These are phyloP conservation scores for Limnephilus marmoratus DNA, from an alignment of 2,888 invertebrate species.

Conservation along the genomic window DNA sequence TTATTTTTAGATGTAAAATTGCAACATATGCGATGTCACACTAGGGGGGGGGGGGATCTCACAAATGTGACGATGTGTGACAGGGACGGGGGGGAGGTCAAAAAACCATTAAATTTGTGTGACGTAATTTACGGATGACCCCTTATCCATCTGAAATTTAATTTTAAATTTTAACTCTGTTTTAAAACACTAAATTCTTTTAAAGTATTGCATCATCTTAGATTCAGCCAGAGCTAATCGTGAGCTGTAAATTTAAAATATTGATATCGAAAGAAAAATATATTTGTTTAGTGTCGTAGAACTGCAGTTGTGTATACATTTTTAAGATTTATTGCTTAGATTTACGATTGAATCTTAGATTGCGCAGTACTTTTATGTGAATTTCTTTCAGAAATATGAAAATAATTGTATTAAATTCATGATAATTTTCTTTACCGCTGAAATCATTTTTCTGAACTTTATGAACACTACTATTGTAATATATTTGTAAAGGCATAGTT, in stretches of 20 bases:
- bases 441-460: background rate
- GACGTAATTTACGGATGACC: too few relatives aligned
- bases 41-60: too few relatives aligned
- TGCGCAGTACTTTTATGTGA: background rate
- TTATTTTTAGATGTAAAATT: too few relatives aligned
- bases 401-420: background rate
- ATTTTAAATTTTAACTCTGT: too few relatives aligned
- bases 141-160: background rate
- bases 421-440: background rate
- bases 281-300: background rate
- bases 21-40: too few relatives aligned
- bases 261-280: background rate
- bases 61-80: too few relatives aligned
- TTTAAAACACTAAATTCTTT: background rate
- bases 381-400: background rate
- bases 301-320: too few relatives aligned
- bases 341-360: background rate
- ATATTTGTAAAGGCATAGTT: background rate
- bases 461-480: background rate
- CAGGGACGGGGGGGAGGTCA: too few relatives aligned
- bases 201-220: background rate
- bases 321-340: background rate
- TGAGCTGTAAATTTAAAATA: background rate
- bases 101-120: too few relatives aligned
- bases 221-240: background rate